Base-by-base conservation (phyloP, 2,888 invertebrate species). In the Pimpla rufipes region DNA sequence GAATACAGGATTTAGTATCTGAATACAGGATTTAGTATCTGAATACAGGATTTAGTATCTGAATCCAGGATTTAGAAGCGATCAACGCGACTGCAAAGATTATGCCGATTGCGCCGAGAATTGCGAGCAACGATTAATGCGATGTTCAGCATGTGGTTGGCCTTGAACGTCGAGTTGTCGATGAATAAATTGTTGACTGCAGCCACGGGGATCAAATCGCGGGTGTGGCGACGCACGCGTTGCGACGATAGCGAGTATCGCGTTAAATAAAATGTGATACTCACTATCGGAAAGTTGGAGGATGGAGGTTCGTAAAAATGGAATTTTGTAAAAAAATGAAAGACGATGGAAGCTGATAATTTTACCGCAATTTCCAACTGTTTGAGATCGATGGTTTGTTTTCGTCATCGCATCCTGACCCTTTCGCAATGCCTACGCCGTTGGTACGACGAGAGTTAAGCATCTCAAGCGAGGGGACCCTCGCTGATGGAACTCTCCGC, bases 381-480 rank as follows among this genome's bases (percentile, higher is more conserved):
- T n/a, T n/a, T n/a, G 2, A 29, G 1, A 13, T 10, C 23, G 5
- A 29, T 11, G 13, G 29, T 8, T 23, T 3, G 7, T 13, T 57
- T 1, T 57, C 29, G 52, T 70, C 11, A 6, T n/a, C n/a, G 8
- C 37, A 7, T 40, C n/a, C 10, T 52, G 57, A 42, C n/a, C 18
- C 37, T 70, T 45, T 67, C 18, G 16, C 8, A 23, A n/a, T 37
- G 50, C 23, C 81, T 59, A 76, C 81, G 81, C 81, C 81, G 73
- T 57, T 81, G 81, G 45, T 13, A 70, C 23, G 64, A 66, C 23
- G 75, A 66, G 66, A 71, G 71, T 66, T 79, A 55, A 66, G 64
- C 52, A 70, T 81, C 75, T 81, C 81, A 66, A 71, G 37, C 37
- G 50, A 71, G 76, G 68, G 50, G 42, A 68, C 57, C 57, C 70